These are phyloP conservation scores for Crenichthys baileyi DNA, from an alignment of 2,797 vertebrate species.

Conservation along the genomic window DNA sequence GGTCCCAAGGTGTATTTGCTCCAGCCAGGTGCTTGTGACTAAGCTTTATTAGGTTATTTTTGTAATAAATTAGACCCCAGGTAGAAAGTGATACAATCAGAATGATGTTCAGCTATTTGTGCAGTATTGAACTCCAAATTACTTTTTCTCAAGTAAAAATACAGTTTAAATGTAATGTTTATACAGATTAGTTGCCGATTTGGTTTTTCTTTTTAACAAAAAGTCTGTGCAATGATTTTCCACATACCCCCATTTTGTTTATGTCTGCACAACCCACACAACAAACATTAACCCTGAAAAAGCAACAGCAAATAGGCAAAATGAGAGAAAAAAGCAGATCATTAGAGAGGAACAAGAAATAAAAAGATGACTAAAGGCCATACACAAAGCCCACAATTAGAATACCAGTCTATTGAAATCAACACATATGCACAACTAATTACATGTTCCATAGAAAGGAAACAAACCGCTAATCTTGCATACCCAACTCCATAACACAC, in stretches of 20 bases:
- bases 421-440: constrained; percentile 37
- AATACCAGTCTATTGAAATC: constrained; percentile 18
- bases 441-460: constrained; percentile 25
- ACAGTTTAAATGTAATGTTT: constrained; percentile 30
- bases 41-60: constrained; percentile 15
- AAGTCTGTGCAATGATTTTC: background rate
- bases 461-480: constrained; percentile 14
- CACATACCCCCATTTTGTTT: background rate
- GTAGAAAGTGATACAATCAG: constrained; percentile 14
- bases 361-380: constrained; percentile 17
- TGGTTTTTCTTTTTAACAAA: background rate
- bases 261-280: background rate
- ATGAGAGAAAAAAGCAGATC: constrained; percentile 1
- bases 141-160: constrained; percentile 13
- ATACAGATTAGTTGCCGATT: constrained; percentile 17
- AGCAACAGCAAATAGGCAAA: background rate
- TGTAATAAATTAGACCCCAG: constrained; percentile 39
- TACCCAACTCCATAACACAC: background rate
- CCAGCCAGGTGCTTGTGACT: constrained; percentile 37
- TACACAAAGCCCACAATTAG: constrained; percentile 46
- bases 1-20: constrained; percentile 1
- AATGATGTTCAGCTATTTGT: constrained; percentile 22
- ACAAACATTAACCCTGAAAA: background rate
- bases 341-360: background rate
- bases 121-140: constrained; percentile 33